These are phyloP conservation scores for Eupsilia transversa DNA, from an alignment of 2,888 invertebrate species.

Conservation along the genomic window DNA sequence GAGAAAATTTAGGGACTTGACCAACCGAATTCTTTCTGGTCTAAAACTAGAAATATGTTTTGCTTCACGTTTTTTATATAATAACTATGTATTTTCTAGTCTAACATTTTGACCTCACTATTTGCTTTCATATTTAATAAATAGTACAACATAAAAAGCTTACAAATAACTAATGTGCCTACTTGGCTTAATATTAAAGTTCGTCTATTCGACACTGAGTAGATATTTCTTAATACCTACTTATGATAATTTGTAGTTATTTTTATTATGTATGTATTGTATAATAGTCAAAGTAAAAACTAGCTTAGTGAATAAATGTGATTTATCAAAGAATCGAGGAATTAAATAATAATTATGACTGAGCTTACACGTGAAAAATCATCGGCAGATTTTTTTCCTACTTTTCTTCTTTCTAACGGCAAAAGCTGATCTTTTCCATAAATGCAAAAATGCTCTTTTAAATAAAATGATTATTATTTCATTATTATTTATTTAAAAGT, in stretches of 20 bases:
- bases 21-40: conserved; percentile 19
- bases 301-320: neutral
- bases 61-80: conserved; percentile 24
- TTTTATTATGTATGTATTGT: neutral
- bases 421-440: neutral
- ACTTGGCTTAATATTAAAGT: conserved; percentile 33
- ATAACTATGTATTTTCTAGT: conserved; percentile 58
- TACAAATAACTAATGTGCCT: conserved; percentile 49
- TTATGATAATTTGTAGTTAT: conserved; percentile 20
- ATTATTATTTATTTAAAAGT: neutral
- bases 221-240: conserved; percentile 18
- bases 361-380: neutral
- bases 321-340: neutral
- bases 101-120: conserved; percentile 82
- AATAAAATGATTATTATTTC: neutral
- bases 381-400: neutral
- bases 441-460: neutral
- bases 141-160: conserved; percentile 66
- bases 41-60: conserved; percentile 54
- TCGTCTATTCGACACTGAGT: conserved; percentile 13
- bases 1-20: conserved; percentile 2
- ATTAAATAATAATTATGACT: neutral
- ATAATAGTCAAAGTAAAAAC: conserved; percentile 7
- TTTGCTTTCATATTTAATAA: conserved; percentile 83
- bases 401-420: neutral